These are phyloP conservation scores for Silurus glanis DNA, from an alignment of 2,113 vertebrate species.

Conservation along the genomic window DNA sequence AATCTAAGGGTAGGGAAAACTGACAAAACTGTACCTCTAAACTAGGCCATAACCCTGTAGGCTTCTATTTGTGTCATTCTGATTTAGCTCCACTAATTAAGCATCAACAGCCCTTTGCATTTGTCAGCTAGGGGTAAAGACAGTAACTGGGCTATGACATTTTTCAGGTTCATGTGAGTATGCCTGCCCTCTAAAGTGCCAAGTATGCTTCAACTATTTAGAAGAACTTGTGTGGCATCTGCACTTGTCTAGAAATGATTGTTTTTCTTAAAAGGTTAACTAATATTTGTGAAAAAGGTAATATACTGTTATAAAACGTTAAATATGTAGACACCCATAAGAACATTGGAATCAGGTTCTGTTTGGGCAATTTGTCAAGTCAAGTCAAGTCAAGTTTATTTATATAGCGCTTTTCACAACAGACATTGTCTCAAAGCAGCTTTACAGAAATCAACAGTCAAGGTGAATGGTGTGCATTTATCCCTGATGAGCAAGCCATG, in stretches of 20 bases:
- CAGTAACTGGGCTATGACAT: constrained; percentile 36
- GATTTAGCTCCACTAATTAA: constrained; percentile 53
- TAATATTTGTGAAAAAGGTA: constrained; percentile 17
- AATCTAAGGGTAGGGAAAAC: constrained; percentile 32
- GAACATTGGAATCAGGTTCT: not conserved
- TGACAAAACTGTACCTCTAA: constrained; percentile 42
- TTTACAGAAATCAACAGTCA: too few species aligned
- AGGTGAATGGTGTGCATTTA: too few species aligned
- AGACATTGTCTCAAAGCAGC: too few species aligned
- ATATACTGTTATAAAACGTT: constrained; percentile 8
- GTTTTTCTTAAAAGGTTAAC: constrained; percentile 38
- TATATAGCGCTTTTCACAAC: too few species aligned
- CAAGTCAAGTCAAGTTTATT: too few species aligned
- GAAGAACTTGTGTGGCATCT: not conserved
- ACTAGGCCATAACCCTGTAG: constrained; percentile 50
- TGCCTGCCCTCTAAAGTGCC: constrained; percentile 30
- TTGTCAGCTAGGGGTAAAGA: constrained; percentile 41
- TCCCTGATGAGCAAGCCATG: too few species aligned
- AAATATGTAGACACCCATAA: not conserved
- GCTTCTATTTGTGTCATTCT: constrained; percentile 55
- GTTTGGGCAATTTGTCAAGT: not conserved
- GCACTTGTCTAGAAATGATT: not conserved
- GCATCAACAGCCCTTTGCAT: constrained; percentile 40
- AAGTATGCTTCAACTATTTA: constrained; percentile 16
- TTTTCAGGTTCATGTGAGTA: constrained; percentile 40